Percentiles rank a stretch among this genome's conserved stretches.
These are phyloP conservation scores for Semnopithecus entellus DNA, from an alignment of 2,113 vertebrate species.

Conservation along the genomic window DNA sequence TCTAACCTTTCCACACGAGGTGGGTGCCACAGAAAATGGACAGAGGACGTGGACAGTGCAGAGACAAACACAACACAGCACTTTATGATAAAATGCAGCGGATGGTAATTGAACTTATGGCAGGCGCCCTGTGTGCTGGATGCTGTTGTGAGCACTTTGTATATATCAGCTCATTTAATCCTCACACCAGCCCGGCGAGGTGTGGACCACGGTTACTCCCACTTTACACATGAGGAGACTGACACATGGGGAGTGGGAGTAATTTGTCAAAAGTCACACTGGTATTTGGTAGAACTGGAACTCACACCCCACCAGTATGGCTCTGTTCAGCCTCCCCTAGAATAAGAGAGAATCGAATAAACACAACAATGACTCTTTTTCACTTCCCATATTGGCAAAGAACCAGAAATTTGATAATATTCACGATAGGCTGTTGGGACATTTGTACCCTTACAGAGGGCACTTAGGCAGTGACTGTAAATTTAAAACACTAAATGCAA, in stretches of 20 bases:
- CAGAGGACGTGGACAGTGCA: background rate
- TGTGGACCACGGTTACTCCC: no score
- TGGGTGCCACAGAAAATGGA: rapidly evolving
- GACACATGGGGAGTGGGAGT: background rate
- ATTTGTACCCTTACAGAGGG: background rate
- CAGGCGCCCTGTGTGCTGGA: background rate
- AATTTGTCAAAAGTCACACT: background rate
- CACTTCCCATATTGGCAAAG: background rate
- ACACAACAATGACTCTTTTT: background rate
- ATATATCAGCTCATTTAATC: background rate
- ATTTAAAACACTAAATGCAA: background rate
- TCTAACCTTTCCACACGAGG: background rate
- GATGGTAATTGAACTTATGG: rapidly evolving
- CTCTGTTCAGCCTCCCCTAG: background rate
- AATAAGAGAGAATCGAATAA: background rate
- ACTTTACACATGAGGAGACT: no score
- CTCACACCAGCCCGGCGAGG: no score
- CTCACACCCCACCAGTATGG: background rate
- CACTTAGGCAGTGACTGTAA: rapidly evolving
- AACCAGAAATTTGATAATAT: background rate
- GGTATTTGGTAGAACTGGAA: background rate
- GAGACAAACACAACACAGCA: background rate
- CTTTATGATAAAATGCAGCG: background rate
- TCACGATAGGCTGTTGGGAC: background rate
- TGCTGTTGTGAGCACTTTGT: background rate